Evolutionary conservation across 2,888 invertebrate species (phyloP), one percentile per base, ranked within the genome.

Genomic region (Tryphoninae sp.): DNA sequence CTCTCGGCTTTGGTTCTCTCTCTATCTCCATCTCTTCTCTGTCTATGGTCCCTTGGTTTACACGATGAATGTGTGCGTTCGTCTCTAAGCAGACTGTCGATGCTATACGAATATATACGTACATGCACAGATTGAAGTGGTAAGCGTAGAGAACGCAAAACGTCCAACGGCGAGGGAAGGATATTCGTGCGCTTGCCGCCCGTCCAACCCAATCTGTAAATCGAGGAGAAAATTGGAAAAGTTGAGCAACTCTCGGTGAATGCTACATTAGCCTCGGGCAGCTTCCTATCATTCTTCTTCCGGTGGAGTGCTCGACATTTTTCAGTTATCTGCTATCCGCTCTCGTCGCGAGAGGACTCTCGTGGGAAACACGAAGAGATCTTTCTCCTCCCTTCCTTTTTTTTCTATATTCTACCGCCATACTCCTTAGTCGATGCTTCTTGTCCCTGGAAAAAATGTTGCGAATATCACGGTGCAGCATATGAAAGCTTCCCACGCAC

Each of bases 211-310:
- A 85, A 85, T 85, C 83, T 83, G 82, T 81, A 84, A 85, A 84
- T 85, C 85, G 85, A 85, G 85, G 83, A 83, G 85, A 85, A 85
- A 85, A 85, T 85, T 85, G 85, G 83, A 85, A 85, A 85, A 85
- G 85, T 85, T 85, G 65, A 82, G 81, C 81, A 69, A 83, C 80
- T 82, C 73, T 75, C 64, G 58, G 74, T 82, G 82, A 81, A 85
- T 84, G 85, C 85, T 84, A 84, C 85, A 84, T 85, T 85, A 83
- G 84, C 76, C 81, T 78, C 59, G 79, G 26, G 79, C 69, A 80
- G 75, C 75, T 75, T 78, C 75, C 81, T 78, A 77, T 83, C 84
- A 84, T 84, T 85, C 82, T 84, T 85, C 81, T 78, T 71, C 71
- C 76, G 64, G 69, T 71, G 77, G 69, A 78, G 77, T 80, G 67